Base-by-base conservation (phyloP, 1,140 invertebrate species). In the Nasonia vitripennis region DNA sequence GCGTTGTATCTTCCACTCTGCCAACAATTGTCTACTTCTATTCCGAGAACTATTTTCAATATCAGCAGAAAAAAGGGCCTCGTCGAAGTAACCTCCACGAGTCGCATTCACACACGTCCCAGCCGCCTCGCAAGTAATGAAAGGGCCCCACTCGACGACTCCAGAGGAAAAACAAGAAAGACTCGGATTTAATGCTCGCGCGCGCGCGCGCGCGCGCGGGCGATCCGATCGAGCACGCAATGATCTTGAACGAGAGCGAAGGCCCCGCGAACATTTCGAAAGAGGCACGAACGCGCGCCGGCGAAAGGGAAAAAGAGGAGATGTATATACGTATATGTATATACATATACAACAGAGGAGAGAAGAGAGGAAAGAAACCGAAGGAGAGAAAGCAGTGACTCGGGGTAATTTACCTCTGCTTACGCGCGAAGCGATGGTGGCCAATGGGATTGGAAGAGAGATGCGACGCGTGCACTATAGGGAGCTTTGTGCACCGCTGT, bases 341-440 rank as follows among this genome's bases (percentile, higher is more conserved):
- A 17, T 1, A 17, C 20, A n/a, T 5, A 20, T n/a, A 62, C 3
- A n/a, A 62, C 0, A 62, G 68, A 71, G 10, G 23, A 71, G 23
- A 31, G 68, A 67, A 11, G 11, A 17, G n/a, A 67, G n/a, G 62
- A n/a, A 17, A n/a, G 62, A 67, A n/a, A n/a, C 11, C 10, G 20
- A 62, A 62, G 17, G 70, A 71, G 31, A 71, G 70, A 71, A 71
- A 71, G 70, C 70, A 27, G 70, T 34, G 70, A 71, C 23, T 71
- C 70, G 70, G 70, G 55, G 55, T 62, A 62, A 62, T 62, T 62
- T 62, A 62, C 55, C 55, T 62, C 20, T n/a, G 55, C 14, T 62
- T 62, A 62, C 17, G 17, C 17, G 17, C 41, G 41, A 45, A 9
- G 9, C 62, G 62, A 17, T 67, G 17, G 62, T 67, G 17, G 62